Conservation (phyloP, 2,113 vertebrate genomes). For the Condylura cristata region DNA sequence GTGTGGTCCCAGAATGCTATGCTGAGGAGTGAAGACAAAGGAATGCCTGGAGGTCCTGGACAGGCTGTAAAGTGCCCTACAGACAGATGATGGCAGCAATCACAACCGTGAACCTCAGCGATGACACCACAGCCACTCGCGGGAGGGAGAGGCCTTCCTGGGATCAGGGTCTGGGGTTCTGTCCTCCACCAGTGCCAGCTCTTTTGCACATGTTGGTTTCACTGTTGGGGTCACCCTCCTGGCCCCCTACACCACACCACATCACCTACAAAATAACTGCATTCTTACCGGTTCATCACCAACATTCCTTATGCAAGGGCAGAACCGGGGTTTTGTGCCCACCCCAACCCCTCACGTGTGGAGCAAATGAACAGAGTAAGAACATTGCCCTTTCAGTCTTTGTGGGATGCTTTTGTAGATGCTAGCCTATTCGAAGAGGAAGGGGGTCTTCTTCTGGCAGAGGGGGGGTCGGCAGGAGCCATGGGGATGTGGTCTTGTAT, state of each 20-base stretch:
- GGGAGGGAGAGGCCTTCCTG: not conserved
- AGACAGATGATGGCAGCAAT: accelerated
- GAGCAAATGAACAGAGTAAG: not conserved
- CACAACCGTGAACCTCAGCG: accelerated
- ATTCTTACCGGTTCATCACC: not conserved
- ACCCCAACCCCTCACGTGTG: no score
- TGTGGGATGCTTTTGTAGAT: not conserved
- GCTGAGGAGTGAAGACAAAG: accelerated
- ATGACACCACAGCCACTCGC: accelerated
- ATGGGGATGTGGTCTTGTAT: not conserved
- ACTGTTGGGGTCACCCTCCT: no score
- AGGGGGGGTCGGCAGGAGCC: no score
- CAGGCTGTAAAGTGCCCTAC: accelerated
- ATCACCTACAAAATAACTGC: no score
- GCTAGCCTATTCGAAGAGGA: no score
- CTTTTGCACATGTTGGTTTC: no score
- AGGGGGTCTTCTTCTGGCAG: not conserved
- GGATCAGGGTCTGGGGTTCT: accelerated
- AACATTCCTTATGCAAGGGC: no score
- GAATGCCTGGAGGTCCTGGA: accelerated
- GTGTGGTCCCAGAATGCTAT: accelerated
- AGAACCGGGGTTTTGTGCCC: not conserved
- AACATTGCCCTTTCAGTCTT: not conserved
- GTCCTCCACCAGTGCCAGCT: not conserved
- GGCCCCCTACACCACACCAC: no score